phyloP scores from a whole-genome alignment of 2,113 vertebrate genomes.

The Lichenostomus cassidix region DNA sequence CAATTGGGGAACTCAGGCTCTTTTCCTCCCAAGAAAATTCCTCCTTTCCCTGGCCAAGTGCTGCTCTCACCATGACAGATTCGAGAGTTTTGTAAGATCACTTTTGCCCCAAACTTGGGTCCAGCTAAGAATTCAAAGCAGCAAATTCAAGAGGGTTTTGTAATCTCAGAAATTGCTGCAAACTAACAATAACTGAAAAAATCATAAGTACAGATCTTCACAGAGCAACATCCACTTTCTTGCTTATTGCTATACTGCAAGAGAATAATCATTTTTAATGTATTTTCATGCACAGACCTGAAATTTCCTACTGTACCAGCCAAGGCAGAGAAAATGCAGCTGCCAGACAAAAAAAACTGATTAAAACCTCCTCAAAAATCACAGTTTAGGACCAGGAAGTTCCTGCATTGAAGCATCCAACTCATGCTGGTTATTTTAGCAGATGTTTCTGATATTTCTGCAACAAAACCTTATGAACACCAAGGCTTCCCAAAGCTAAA shows the following conservation, averaged over 20 bases:
- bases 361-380: neutral
- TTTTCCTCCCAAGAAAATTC: neutral
- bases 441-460: neutral
- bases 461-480: neutral
- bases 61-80: neutral
- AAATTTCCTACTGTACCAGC: neutral
- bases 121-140: neutral
- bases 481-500: neutral
- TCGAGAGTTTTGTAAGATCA: rapidly evolving
- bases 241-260: neutral
- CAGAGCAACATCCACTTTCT: neutral
- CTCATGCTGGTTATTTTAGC: neutral
- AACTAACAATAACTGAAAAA: neutral
- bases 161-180: neutral
- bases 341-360: neutral
- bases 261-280: neutral
- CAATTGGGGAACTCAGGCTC: neutral
- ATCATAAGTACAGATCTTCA: neutral
- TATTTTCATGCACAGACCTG: neutral
- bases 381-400: neutral
- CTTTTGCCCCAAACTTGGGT: neutral
- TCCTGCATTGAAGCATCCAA: neutral
- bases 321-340: neutral
- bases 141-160: neutral
- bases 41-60: no score